Evolutionary conservation across 2,888 invertebrate genomes (phyloP).

Genomic region (Heliconius charithonia): DNA sequence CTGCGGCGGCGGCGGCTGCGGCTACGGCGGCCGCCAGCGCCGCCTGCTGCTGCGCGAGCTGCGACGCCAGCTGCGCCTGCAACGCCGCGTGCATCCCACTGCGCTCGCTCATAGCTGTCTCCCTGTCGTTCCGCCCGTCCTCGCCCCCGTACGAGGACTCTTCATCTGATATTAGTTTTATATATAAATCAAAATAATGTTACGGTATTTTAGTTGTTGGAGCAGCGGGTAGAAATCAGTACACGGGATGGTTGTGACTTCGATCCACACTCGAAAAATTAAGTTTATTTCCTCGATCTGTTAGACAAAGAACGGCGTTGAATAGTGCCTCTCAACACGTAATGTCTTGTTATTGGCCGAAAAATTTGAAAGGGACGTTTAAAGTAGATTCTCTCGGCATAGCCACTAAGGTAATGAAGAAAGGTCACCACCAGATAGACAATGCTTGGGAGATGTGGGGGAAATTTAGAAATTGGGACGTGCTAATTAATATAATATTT

Average conservation of each 20-base stretch:
- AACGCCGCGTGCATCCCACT: conserved; percentile 76
- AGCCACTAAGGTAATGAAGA: background rate
- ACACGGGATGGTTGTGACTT: too few species aligned
- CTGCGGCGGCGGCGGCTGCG: conserved; percentile 84
- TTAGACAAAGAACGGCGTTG: background rate
- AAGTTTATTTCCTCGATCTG: background rate
- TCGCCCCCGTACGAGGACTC: conserved; percentile 74
- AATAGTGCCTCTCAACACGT: background rate
- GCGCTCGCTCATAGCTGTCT: conserved; percentile 58
- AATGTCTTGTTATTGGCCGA: too few species aligned
- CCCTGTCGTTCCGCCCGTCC: conserved; percentile 69
- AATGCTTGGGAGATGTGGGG: too few species aligned
- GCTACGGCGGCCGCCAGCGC: conserved; percentile 82
- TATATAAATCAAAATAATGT: background rate
- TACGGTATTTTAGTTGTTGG: too few species aligned
- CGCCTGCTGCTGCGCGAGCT: conserved; percentile 85
- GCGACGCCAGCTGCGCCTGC: conserved; percentile 85
- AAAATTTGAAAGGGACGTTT: too few species aligned
- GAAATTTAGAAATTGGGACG: too few species aligned
- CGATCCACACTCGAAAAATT: too few species aligned
- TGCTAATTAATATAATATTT: too few species aligned
- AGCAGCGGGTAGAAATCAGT: too few species aligned
- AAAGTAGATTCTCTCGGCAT: background rate
- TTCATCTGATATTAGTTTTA: conserved; percentile 68
- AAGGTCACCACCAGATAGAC: too few species aligned